Base-by-base conservation (phyloP, 2,888 invertebrate genomes). In the Sturmia bella region DNA sequence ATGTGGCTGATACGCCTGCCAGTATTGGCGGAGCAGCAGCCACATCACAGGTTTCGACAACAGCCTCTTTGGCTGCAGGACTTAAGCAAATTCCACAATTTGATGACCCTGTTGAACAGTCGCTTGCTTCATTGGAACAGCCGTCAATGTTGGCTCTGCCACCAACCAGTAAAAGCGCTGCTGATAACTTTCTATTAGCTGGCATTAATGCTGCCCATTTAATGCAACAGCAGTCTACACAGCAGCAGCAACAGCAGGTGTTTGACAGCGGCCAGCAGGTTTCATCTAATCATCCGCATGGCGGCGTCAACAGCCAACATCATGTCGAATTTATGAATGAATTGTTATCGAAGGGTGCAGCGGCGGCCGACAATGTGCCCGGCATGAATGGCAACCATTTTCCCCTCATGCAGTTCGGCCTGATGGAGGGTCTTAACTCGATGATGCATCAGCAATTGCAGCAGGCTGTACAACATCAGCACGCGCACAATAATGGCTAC, bases 41-140 rank as follows among this genome's bases (percentile, higher is more conserved):
- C 64, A 84, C 85, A 72, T 84, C 86, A 12, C 84, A 84, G 74
- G 84, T 84, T 24, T 64, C 85, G 59, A 84, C 87, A 39, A 84
- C 86, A 61, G 86, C 85, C 64, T 86, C 87, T 37, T 84, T 89
- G 45, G 86, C 87, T 64, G 85, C 87, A 37, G 90, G 89, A 48
- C 87, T 90, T 2, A 89, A 89, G 57, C 91, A 91, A 85, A 89
- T 90, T 68, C 90, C 90, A n/a, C 90, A 91, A 83, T 93, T 92
- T 88, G 93, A 94, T 75, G 95, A 95, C 89, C 94, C 95, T 19
- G 92, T 95, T 86, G 95, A 95, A 90, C 93, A 94, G 85, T 94
- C 94, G 69, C 91, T 95, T 86, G 95, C 95, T 59, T 94, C 93
- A 85, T 91, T 95, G 85, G 95, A 95, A 90, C 93, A 94, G 80